Base-by-base conservation (phyloP, 2,113 vertebrate genomes). In the Melospiza georgiana region DNA sequence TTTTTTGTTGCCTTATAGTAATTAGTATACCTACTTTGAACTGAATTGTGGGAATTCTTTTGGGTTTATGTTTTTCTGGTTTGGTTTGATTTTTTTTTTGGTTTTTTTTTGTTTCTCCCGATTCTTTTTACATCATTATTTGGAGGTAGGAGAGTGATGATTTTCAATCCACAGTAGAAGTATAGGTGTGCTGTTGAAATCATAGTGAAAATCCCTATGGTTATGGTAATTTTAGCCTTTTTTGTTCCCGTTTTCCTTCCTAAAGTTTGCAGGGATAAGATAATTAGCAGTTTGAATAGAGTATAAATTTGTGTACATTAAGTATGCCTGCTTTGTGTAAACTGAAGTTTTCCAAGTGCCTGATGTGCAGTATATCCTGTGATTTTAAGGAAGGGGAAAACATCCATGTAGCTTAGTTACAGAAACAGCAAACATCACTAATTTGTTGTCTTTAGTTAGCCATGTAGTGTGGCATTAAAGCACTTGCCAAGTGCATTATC, bases 361-460 rank as follows among this genome's bases (percentile, higher is more conserved):
- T 73, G 14, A 52, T 72, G 39, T 71, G 35, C 67, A 77, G 58
- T 52, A 30, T 58, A 79, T 93, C 90, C 66, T 87, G 46, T 54
- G 83, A 75, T 43, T 72, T 72, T 87, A 67, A 82, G 57, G 61
- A 83, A 80, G 41, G 55, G 72, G 51, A 83, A 90, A 91, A 87
- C 10, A 15, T 66, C 84, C 35, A 19, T 39, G 52, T 91, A 83
- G 63, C 75, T 95, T 90, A 41, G 58, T 83, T 93, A 62, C 54
- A 89, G 87, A 89, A 93, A 89, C 58, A 90, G 66, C 92, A 92
- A 94, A 69, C 33, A 89, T 31, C 69, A 71, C 33, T 62, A 71
- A 49, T 78, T 80, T 89, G 57, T 75, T 93, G 33, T 65, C 84
- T 79, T 76, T 92, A 31, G 48, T 81, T 89, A 92, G 63, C 59